Evolutionary conservation across 2,888 invertebrate genomes (phyloP).

Genomic region (Cyclophora punctaria): DNA sequence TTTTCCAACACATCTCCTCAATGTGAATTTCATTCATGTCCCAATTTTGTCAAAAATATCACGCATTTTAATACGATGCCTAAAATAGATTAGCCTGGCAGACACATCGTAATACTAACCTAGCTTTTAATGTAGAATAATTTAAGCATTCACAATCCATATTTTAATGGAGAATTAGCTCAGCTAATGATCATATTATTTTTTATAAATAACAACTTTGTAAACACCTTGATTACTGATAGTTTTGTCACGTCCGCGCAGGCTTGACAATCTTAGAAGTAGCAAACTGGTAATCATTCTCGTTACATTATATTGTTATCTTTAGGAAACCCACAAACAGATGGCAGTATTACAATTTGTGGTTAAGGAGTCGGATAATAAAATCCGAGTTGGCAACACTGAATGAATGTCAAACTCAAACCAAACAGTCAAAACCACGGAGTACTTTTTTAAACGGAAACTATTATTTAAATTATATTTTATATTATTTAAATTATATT

Average conservation of each 20-base stretch:
- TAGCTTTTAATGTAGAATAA: neutral
- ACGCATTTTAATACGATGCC: slow-evolving; percentile 19
- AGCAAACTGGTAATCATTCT: too few relatives aligned
- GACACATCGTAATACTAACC: neutral
- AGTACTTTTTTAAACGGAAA: too few relatives aligned
- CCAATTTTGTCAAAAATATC: slow-evolving; percentile 1
- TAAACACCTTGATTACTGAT: slow-evolving; percentile 5
- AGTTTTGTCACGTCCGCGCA: slow-evolving; percentile 26
- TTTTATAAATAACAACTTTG: slow-evolving; percentile 11
- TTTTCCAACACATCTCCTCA: neutral
- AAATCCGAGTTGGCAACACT: too few relatives aligned
- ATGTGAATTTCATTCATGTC: neutral
- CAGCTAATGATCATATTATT: slow-evolving; percentile 16
- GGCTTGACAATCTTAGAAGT: too few relatives aligned
- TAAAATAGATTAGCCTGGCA: neutral
- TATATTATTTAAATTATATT: too few relatives aligned
- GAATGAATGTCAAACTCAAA: too few relatives aligned
- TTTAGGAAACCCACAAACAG: too few relatives aligned
- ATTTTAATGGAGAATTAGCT: slow-evolving; percentile 14
- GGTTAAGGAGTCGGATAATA: too few relatives aligned
- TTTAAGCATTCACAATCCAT: neutral
- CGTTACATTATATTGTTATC: too few relatives aligned
- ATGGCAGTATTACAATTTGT: too few relatives aligned
- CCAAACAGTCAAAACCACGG: too few relatives aligned
- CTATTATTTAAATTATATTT: too few relatives aligned